A percentile compares a stretch with the other conserved stretches of the same genome.
phyloP scores from a whole-genome alignment of 2,113 vertebrate species.

The Hylia prasina region DNA sequence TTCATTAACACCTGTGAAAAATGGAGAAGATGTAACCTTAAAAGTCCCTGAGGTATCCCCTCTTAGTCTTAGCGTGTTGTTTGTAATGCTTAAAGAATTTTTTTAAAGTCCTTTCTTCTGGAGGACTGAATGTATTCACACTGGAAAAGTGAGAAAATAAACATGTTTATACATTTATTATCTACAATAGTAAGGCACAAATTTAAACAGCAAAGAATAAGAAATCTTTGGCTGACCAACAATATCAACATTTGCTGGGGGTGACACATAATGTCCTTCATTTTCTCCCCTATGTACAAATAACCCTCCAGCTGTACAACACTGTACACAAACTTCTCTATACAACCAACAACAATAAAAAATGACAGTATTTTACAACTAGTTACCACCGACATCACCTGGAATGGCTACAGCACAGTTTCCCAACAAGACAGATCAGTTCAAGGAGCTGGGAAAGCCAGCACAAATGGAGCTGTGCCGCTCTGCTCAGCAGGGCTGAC shows the following conservation, averaged over 20 bases:
- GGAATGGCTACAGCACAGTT: conserved; percentile 45
- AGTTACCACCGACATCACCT: not conserved
- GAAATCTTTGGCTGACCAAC: conserved; percentile 77
- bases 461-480: accelerated
- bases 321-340: conserved; percentile 29
- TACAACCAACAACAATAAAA: conserved; percentile 13
- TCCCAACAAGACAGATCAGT: not conserved
- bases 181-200: conserved; percentile 82
- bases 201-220: conserved; percentile 76
- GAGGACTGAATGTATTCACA: not conserved
- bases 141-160: conserved; percentile 24
- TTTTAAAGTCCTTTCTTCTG: not conserved
- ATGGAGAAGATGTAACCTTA: not conserved
- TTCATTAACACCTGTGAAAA: not conserved
- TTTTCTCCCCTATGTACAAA: conserved; percentile 46
- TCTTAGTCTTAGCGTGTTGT: not conserved
- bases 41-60: not conserved
- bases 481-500: not conserved
- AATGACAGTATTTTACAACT: conserved; percentile 48
- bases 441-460: not conserved
- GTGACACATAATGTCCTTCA: not conserved
- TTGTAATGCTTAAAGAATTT: not conserved
- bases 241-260: conserved; percentile 44
- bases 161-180: conserved; percentile 76
- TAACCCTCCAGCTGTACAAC: conserved; percentile 35